Evolutionary conservation across 2,888 invertebrate species (phyloP), one percentile per base, ranked within the genome.

Genomic region (Seira ritae): DNA sequence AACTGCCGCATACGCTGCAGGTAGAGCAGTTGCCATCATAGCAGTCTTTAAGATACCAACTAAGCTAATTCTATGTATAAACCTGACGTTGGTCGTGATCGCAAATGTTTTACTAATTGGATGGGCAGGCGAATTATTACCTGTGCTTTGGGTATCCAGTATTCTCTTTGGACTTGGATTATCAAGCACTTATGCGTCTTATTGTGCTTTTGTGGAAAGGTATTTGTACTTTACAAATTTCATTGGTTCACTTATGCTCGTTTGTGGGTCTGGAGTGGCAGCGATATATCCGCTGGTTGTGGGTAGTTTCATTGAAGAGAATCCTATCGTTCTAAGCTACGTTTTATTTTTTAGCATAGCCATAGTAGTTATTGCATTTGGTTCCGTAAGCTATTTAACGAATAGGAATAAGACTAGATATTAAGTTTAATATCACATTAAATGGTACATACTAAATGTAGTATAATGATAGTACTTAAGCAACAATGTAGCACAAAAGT

Each of bases 1-100:
- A 65, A 87, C 85, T 2, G 85, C 71, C 0, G 84, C 85, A 0
- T 88, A 74, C 72, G 84, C 87, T 3, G 76, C 75, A 2, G 87
- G 88, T 3, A 55, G 88, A 22, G 69, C 62, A 3, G 20, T 80
- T 15, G 85, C 86, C n/a, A 85, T 87, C 17, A n/a, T 85, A 10
- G 24, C 83, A 0, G 80, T 87, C 19, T 78, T 82, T 17, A 85
- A 82, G 23, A 62, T 85, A 1, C n/a, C 74, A 1, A 17, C 68
- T 12, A 74, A 82, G 3, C 31, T 79, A 10, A 79, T 88, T n/a
- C 60, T 88, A 4, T 50, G 70, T 24, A 84, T 62, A 4, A 86
- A 84, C 55, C 8, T 85, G 0, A 20, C 77, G 0, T 46, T 85
- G 10, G 17, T 80, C 6, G 0, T 79, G 0, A 46, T 68, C 0